phyloP scores from a whole-genome alignment of 1,140 invertebrate genomes.

The Venturia canescens region DNA sequence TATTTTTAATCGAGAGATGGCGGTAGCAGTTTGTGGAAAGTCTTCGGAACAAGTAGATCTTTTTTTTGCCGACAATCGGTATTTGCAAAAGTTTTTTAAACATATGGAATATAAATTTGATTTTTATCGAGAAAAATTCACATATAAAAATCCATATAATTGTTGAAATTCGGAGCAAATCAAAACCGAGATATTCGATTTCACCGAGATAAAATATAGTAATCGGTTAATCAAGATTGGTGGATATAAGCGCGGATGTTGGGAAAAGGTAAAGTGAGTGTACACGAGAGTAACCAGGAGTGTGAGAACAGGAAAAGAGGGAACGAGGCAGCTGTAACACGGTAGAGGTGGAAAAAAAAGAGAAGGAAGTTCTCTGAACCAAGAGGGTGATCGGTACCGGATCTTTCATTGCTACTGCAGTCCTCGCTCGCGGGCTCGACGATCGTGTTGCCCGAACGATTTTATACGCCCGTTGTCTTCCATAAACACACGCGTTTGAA shows the following conservation, averaged over 20 bases:
- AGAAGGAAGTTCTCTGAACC: conserved; percentile 38
- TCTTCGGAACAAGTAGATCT: too few species aligned
- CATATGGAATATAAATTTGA: too few species aligned
- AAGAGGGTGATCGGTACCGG: conserved; percentile 35
- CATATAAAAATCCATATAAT: too few species aligned
- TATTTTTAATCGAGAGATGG: too few species aligned
- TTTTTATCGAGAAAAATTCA: too few species aligned
- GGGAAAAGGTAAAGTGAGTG: conserved; percentile 21
- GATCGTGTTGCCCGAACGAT: conserved; percentile 20
- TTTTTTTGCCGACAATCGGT: too few species aligned
- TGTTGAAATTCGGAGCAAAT: not conserved
- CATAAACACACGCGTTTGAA: not conserved
- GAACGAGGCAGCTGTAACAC: not conserved
- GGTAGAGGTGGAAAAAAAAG: conserved; percentile 38
- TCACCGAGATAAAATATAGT: not conserved
- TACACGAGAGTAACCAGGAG: not conserved
- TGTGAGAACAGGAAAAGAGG: not conserved
- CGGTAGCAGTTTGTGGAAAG: too few species aligned
- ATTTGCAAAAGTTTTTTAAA: too few species aligned
- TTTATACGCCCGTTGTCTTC: not conserved
- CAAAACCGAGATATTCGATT: not conserved
- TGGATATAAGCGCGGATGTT: not conserved
- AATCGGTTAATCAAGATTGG: not conserved
- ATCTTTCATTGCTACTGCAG: conserved; percentile 18
- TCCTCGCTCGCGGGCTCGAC: conserved; percentile 40